phyloP scores from a whole-genome alignment of 2,888 invertebrate genomes.

The Gibbula magus region DNA sequence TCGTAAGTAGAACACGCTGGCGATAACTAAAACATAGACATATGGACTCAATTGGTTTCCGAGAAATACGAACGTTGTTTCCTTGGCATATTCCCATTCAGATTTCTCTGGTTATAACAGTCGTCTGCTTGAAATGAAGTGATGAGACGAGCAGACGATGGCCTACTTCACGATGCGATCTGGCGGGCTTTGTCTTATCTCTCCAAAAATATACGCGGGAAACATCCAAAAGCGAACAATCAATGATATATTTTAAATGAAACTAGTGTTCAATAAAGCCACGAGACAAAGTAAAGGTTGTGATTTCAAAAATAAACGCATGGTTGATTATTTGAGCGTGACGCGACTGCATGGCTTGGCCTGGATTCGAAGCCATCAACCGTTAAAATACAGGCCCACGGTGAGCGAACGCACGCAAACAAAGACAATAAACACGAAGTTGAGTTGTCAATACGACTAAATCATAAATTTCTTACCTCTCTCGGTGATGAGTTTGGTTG shows the following conservation, averaged over 20 bases:
- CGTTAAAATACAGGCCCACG: background rate
- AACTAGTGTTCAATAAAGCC: background rate
- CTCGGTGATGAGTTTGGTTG: background rate
- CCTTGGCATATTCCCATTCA: too few relatives aligned
- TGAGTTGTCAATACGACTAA: too few relatives aligned
- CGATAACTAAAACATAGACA: background rate
- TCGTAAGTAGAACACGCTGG: background rate
- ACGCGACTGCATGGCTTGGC: background rate
- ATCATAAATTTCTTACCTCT: background rate
- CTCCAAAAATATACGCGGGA: background rate
- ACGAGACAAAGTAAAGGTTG: background rate
- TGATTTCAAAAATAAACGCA: background rate
- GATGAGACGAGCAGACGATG: too few relatives aligned
- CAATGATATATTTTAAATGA: background rate
- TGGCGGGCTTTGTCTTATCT: slow-evolving; percentile 1
- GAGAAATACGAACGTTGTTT: too few relatives aligned
- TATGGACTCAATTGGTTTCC: too few relatives aligned
- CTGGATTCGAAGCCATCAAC: background rate
- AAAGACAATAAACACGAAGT: too few relatives aligned
- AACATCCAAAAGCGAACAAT: background rate
- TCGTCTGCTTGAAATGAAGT: too few relatives aligned
- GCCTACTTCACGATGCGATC: too few relatives aligned
- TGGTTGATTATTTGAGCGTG: background rate
- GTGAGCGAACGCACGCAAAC: too few relatives aligned
- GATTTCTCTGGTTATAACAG: too few relatives aligned